Base-by-base conservation (phyloP, 2,113 vertebrate genomes). In the Ramphastos sulfuratus region DNA sequence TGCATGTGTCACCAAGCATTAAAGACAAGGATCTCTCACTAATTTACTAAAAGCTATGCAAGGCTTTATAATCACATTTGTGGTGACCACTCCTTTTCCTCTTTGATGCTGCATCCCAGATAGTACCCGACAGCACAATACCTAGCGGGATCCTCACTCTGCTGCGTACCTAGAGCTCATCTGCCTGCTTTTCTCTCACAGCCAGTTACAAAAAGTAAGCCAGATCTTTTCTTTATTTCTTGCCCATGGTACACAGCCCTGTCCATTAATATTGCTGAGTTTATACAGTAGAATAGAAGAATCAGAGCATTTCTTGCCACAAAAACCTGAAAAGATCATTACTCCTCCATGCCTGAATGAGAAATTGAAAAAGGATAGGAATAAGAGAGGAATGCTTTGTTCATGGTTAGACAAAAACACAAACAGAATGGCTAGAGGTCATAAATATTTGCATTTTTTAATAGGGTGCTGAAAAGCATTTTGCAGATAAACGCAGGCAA, bases 31-130 rank as follows among this genome's bases (percentile, higher is more conserved):
- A 42, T 50, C 20, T 90, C 87, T 75, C 35, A 11, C 54, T 86
- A 91, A 94, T 90, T 95, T 87, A 86, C 80, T 82, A 85, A 88
- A 94, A 88, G 58, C 54, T 83, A 28, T 11, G 11, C 21, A 18
- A 95, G 72, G 55, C 31, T 88, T 88, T 5, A 25, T 81, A 74
- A 90, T 88, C 30, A 84, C 59, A 20, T 77, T 90, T 90, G 85
- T 58, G n/a, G 69, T 84, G 65, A 71, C 54, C 90, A 79, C 48
- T 90, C 39, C 55, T 72, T 58, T 78, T 83, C 44, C 30, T 83
- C 66, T 96, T 94, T 92, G 82, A 92, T 75, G 76, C 74, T 90
- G 19, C 73, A 79, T 48, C 39, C 69, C 76, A 83, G 50, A 75
- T 13, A 72, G 48, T 17, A 50, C 42, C 75, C 0, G 1, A 71